These are phyloP conservation scores for Tursiops truncatus DNA, from an alignment of 2,113 vertebrate genomes.

Conservation along the genomic window DNA sequence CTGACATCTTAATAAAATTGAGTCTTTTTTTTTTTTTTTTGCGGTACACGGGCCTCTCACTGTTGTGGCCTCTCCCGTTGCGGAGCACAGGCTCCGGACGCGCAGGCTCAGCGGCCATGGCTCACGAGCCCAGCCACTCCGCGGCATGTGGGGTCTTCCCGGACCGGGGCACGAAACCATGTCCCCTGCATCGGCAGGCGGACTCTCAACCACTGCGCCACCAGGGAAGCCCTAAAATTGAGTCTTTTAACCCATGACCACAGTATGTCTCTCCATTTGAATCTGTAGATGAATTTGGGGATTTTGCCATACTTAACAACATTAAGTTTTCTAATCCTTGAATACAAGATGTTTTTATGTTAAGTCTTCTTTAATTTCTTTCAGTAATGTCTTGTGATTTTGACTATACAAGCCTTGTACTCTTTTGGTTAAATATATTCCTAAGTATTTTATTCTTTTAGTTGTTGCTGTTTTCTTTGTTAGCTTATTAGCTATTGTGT, in stretches of 20 bases:
- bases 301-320: neutral
- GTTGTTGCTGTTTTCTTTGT: neutral
- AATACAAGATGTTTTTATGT: neutral
- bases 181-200: no score
- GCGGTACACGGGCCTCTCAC: no score
- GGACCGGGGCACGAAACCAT: no score
- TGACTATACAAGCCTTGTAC: neutral
- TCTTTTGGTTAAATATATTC: conserved; percentile 13
- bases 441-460: neutral
- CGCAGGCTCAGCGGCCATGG: no score
- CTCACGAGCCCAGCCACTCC: no score
- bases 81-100: no score
- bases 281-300: neutral
- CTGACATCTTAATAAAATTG: no score
- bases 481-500: neutral
- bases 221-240: neutral
- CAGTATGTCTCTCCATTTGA: neutral
- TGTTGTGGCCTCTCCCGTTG: no score
- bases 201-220: no score
- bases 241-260: neutral
- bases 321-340: neutral
- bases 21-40: no score
- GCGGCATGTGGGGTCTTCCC: no score
- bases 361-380: neutral
- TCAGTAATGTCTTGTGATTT: neutral